Conservation (phyloP, 2,888 invertebrate species). For the Chrysomela aeneicollis region DNA sequence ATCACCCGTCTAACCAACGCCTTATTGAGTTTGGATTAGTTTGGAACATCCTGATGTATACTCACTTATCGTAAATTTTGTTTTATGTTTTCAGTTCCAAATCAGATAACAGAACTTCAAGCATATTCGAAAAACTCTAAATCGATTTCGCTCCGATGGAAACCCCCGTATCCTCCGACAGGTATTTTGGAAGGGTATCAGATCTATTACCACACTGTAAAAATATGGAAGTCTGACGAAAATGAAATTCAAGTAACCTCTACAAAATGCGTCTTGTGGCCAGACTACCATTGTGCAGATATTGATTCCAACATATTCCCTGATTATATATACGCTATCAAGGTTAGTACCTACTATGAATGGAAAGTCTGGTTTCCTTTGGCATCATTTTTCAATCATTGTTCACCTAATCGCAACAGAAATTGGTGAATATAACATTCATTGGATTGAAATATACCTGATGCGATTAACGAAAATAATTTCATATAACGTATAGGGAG, state of each 20-base stretch:
- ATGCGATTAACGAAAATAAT: no score
- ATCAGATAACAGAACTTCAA: constrained; percentile 21
- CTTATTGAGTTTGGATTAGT: no score
- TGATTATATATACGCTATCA: constrained; percentile 5
- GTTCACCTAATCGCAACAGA: background rate
- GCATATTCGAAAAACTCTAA: constrained; percentile 38
- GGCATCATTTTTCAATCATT: background rate
- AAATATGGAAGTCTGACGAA: background rate
- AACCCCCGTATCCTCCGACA: constrained; percentile 49
- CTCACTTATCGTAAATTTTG: no score
- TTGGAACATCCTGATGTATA: no score
- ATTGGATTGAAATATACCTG: no score
- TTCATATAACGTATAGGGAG: no score
- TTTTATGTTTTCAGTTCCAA: constrained; percentile 39
- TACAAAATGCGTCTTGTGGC: constrained; percentile 39
- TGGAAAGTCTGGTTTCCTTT: no score
- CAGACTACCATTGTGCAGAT: constrained; percentile 39
- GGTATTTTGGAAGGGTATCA: constrained; percentile 43
- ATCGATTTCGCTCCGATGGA: constrained; percentile 46
- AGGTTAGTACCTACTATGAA: no score
- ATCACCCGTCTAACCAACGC: no score
- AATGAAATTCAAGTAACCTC: background rate
- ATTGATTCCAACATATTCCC: constrained; percentile 6
- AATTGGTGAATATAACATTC: background rate
- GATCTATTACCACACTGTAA: constrained; percentile 23